A percentile compares a stretch with the other conserved stretches of the same genome.
Evolutionary conservation across 2,888 invertebrate genomes (phyloP).

Genomic region (Acanthosepion lycidas): DNA sequence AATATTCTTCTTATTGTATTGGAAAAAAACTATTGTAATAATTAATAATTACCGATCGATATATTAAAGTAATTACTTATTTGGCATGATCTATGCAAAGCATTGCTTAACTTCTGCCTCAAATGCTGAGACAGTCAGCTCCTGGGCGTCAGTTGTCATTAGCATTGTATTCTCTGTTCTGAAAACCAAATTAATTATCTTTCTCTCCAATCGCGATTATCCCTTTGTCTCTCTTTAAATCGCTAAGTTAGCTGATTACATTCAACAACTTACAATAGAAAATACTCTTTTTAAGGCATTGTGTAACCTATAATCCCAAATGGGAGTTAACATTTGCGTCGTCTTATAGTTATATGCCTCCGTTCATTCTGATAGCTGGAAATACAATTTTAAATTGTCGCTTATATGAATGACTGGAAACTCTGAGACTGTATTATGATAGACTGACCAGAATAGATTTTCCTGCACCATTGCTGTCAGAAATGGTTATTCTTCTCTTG

Average conservation of each 20-base stretch:
- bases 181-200: not conserved
- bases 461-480: not conserved
- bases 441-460: not conserved
- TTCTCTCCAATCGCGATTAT: not conserved
- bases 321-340: not conserved
- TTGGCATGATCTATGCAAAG: not conserved
- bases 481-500: not conserved
- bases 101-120: not conserved
- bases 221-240: not conserved
- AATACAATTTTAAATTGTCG: not conserved
- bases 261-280: not conserved
- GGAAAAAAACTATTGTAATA: no score
- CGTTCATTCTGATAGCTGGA: not conserved
- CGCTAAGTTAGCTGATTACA: not conserved
- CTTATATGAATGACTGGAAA: not conserved
- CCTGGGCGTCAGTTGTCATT: not conserved
- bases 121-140: not conserved
- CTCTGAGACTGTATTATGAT: not conserved
- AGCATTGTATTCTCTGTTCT: not conserved
- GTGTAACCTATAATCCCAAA: not conserved
- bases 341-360: not conserved
- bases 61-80: not conserved
- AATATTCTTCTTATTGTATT: no score
- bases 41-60: no score
- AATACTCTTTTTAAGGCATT: not conserved